A percentile compares a stretch with the other conserved stretches of the same genome.
phyloP scores from a whole-genome alignment of 2,888 invertebrate genomes.

The Cosmorhoe ocellata region DNA sequence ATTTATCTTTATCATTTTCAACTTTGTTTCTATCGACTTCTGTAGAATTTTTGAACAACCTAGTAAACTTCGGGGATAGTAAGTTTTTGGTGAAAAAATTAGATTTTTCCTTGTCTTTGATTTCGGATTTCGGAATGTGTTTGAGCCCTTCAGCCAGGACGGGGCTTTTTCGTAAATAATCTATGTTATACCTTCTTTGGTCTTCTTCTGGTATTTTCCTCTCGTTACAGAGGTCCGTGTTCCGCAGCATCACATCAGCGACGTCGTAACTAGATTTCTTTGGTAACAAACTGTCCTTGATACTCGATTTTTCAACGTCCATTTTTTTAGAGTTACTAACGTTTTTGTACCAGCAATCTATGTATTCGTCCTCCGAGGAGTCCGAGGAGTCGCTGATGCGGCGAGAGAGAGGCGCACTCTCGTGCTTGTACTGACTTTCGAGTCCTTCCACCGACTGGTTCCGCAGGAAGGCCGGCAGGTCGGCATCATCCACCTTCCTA shows the following conservation, averaged over 20 bases:
- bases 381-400: slow-evolving; percentile 53
- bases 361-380: slow-evolving; percentile 48
- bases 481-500: slow-evolving; percentile 37
- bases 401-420: slow-evolving; percentile 51
- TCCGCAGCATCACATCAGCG: slow-evolving; percentile 49
- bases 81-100: slow-evolving; percentile 69
- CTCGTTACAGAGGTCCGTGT: slow-evolving; percentile 44
- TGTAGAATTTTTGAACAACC: slow-evolving; percentile 62
- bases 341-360: slow-evolving; percentile 46
- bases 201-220: slow-evolving; percentile 56
- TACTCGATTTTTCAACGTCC: slow-evolving; percentile 47
- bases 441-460: slow-evolving; percentile 75
- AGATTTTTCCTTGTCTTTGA: slow-evolving; percentile 46
- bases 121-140: slow-evolving; percentile 48
- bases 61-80: slow-evolving; percentile 70
- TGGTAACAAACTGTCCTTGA: slow-evolving; percentile 47
- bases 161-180: slow-evolving; percentile 50
- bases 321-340: slow-evolving; percentile 46
- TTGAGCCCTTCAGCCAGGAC: slow-evolving; percentile 54
- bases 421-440: slow-evolving; percentile 54
- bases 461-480: slow-evolving; percentile 63
- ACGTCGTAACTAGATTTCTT: slow-evolving; percentile 64
- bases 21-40: slow-evolving; percentile 53
- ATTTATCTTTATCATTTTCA: slow-evolving; percentile 54
- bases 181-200: slow-evolving; percentile 57